Percentiles rank a stretch among this genome's conserved stretches.
Evolutionary conservation across 2,797 vertebrate genomes (phyloP).

Genomic region (Syngnathus rostellatus): DNA sequence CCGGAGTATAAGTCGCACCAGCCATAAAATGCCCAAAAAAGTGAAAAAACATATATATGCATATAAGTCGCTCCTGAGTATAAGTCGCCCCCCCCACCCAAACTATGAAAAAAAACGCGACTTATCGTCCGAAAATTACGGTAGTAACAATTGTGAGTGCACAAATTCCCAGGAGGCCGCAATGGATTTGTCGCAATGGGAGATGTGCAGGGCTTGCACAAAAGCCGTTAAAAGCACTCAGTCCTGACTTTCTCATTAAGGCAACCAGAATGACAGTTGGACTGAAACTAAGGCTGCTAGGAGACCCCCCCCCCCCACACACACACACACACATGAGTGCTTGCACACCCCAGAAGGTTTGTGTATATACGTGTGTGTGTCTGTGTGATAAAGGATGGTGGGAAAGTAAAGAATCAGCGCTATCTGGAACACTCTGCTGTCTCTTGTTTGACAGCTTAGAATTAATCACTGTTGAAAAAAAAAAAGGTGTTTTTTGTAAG

Average conservation of each 20-base stretch:
- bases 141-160: background rate
- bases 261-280: constrained; percentile 53
- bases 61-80: no score
- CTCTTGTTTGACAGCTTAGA: background rate
- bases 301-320: constrained; percentile 33
- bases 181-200: constrained; percentile 7
- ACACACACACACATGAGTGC: background rate
- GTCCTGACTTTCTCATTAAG: constrained; percentile 64
- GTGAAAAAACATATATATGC: no score
- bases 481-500: background rate
- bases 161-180: constrained; percentile 26
- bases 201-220: constrained; percentile 45
- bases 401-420: constrained; percentile 35
- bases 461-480: background rate
- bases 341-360: constrained; percentile 10
- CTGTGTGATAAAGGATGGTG: constrained; percentile 24
- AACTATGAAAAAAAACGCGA: no score
- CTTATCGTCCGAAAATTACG: no score
- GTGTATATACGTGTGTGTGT: constrained; percentile 10
- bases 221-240: constrained; percentile 63
- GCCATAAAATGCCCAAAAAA: no score
- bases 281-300: constrained; percentile 56
- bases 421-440: background rate
- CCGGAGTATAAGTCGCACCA: no score
- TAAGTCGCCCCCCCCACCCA: no score